Evolutionary conservation across 1,140 invertebrate species (phyloP), one percentile per base, ranked within the genome.

Genomic region (Drosophila ambigua): DNA sequence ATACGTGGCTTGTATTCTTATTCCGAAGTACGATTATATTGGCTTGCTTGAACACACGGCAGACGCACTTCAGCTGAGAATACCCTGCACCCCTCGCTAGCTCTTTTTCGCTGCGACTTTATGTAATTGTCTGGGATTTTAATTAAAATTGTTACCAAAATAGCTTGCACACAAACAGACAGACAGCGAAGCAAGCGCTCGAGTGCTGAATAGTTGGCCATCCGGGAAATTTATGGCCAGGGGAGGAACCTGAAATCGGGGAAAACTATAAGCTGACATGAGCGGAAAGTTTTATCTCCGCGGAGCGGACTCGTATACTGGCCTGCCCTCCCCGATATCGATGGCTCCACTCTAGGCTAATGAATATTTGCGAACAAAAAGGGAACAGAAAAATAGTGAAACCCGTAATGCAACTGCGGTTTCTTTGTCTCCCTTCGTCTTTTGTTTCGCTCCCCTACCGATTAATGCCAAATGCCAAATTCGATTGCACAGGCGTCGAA

Each of bases 111-210:
- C 65, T 54, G 13, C 62, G 71, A 68, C 66, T 85, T 77, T 77
- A 78, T 85, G 82, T 77, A 78, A 85, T 85, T 87, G 82, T 85
- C 82, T 85, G 76, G 66, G 82, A 80, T 85, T 85, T 85, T 85
- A 85, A 85, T 85, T 85, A 85, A 85, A 85, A 85, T 85, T 85
- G 79, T 85, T 85, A 64, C 82, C 51, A 75, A 85, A 85, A 85
- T 85, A 85, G 81, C 69, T 74, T 50, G 48, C 51, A 46, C 20
- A 65, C 48, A 43, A 5, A 16, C 6, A 46, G 20, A 39, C 31
- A 41, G 20, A 20, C 5, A 26, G 46, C 20, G 24, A 43, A 54
- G 74, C 41, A 46, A 65, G 57, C 64, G 61, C 57, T 39, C 49
- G 63, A 71, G 59, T 78, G 79, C 68, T 75, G 73, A 69, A 85